phyloP scores from a whole-genome alignment of 2,797 vertebrate genomes.

The Euthynnus affinis region DNA sequence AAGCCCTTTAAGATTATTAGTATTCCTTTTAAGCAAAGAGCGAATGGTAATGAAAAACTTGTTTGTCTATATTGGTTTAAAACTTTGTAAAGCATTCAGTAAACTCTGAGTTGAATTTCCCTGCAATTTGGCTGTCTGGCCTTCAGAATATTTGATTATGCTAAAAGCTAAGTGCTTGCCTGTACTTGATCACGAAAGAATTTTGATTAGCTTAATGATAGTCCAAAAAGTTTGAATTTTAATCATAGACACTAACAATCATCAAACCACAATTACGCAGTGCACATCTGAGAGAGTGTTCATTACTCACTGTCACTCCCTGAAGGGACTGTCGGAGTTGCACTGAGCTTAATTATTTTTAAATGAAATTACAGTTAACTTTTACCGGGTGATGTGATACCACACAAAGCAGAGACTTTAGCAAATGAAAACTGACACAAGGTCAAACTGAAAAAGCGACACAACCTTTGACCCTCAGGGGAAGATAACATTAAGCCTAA shows the following conservation, averaged over 20 bases:
- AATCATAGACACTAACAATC: slow-evolving; percentile 64
- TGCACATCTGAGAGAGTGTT: slow-evolving; percentile 58
- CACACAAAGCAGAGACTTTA: slow-evolving; percentile 22
- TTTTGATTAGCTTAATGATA: slow-evolving; percentile 77
- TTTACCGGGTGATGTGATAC: slow-evolving; percentile 20
- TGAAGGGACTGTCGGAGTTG: slow-evolving; percentile 42
- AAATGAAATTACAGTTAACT: slow-evolving; percentile 15
- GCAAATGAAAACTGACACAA: slow-evolving; percentile 40
- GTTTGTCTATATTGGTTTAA: slow-evolving; percentile 20
- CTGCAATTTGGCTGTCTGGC: slow-evolving; percentile 56
- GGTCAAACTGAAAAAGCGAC: slow-evolving; percentile 36
- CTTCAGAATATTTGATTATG: slow-evolving; percentile 56
- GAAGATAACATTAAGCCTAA: slow-evolving; percentile 50
- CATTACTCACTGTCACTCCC: slow-evolving; percentile 59
- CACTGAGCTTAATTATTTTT: slow-evolving; percentile 14
- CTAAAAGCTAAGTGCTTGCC: slow-evolving; percentile 49
- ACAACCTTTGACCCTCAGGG: slow-evolving; percentile 47
- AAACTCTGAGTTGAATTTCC: slow-evolving; percentile 45
- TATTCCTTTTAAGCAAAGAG: slow-evolving; percentile 19
- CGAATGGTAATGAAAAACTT: slow-evolving; percentile 32
- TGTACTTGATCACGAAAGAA: slow-evolving; percentile 57
- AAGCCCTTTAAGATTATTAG: background rate
- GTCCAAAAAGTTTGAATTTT: slow-evolving; percentile 68
- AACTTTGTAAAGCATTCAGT: slow-evolving; percentile 26
- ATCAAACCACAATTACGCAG: slow-evolving; percentile 65